phyloP scores from a whole-genome alignment of 1,140 invertebrate species.

The Ceratina australensis region DNA sequence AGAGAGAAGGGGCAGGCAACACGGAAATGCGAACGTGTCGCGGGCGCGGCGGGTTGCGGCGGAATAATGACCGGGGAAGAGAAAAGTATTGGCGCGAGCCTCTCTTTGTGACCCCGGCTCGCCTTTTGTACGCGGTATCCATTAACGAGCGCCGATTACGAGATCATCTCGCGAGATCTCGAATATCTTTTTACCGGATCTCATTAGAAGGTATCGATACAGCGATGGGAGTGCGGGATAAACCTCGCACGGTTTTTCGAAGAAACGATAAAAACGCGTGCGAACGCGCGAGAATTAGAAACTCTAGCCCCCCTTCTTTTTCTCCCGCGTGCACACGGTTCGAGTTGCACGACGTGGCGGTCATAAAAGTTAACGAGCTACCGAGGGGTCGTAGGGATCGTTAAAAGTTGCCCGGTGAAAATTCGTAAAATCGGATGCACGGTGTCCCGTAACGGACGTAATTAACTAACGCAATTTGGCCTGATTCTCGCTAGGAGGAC shows the following conservation, averaged over 20 bases:
- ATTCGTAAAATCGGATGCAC: slow-evolving; percentile 21
- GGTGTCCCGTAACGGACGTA: slow-evolving; percentile 12
- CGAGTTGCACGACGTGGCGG: not conserved
- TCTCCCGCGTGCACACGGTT: not conserved
- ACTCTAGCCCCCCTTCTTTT: not conserved
- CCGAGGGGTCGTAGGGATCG: not conserved
- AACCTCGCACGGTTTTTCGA: not conserved
- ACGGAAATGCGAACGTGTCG: slow-evolving; percentile 43
- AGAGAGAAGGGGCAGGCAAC: slow-evolving; percentile 2
- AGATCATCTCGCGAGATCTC: slow-evolving; percentile 6
- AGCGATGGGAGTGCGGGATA: not conserved
- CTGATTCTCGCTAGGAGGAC: not conserved
- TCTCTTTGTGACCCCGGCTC: not conserved
- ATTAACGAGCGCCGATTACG: slow-evolving; percentile 10
- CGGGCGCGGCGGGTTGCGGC: not conserved
- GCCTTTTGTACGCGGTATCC: not conserved
- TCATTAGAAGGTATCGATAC: not conserved
- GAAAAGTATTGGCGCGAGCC: slow-evolving; percentile 4
- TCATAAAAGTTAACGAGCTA: slow-evolving; percentile 33
- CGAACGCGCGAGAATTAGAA: slow-evolving; percentile 37
- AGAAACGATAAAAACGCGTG: slow-evolving; percentile 32
- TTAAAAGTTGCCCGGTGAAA: slow-evolving; percentile 31
- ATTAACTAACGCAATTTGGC: slow-evolving; percentile 30
- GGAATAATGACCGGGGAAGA: slow-evolving; percentile 22
- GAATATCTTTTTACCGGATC: not conserved